Evolutionary conservation across 2,888 invertebrate species (phyloP).

Genomic region (Tillus elongatus): DNA sequence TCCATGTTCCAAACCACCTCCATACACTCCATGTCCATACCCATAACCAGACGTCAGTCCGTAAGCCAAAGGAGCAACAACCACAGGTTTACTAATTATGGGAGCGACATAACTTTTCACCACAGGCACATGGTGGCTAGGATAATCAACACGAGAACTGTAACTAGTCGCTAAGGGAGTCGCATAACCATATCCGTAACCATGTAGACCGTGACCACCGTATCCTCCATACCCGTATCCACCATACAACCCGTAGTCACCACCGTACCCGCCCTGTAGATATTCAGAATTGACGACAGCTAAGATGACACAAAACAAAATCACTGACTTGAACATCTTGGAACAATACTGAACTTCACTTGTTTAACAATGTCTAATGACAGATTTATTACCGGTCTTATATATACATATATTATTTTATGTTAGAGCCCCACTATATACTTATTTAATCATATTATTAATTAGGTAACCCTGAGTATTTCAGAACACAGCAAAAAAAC

Average conservation of each 20-base stretch:
- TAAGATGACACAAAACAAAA: neutral
- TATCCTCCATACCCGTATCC: slow-evolving; percentile 2
- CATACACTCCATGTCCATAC: slow-evolving; percentile 2
- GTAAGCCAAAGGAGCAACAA: neutral
- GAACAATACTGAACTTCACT: no score
- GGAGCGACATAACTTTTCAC: neutral
- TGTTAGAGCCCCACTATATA: no score
- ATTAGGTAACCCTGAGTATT: no score
- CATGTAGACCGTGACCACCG: no score
- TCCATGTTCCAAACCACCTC: slow-evolving; percentile 1
- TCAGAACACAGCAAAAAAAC: no score
- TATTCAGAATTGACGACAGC: neutral
- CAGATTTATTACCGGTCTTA: no score
- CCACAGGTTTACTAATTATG: neutral
- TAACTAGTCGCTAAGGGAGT: neutral
- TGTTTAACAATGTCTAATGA: no score
- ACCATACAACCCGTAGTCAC: neutral
- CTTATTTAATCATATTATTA: no score
- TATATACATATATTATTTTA: no score
- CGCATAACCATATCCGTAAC: neutral
- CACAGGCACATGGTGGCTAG: neutral
- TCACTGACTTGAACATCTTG: slow-evolving; percentile 3
- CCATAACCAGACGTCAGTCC: neutral
- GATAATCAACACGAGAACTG: neutral
- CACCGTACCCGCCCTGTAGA: no score